Evolutionary conservation across 2,113 vertebrate species (phyloP), one percentile per base, ranked within the genome.

Genomic region (Thomomys bottae): DNA sequence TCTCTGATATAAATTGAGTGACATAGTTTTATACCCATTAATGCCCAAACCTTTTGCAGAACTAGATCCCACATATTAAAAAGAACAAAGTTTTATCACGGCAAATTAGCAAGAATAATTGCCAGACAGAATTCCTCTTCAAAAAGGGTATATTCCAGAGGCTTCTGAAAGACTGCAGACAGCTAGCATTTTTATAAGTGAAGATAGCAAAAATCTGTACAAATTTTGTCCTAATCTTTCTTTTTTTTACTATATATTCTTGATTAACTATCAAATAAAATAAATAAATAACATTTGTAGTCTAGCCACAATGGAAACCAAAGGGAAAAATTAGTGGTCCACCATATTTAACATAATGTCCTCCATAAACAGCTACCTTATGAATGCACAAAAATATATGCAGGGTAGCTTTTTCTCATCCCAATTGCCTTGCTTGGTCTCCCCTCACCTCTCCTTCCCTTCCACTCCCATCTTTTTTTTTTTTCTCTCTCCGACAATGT

Each of bases 1-100:
- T 96, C 90, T 93, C 87, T 79, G 80, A 86, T 95, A 95, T 84
- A 95, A 97, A 95, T 93, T 93, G 77, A 95, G 91, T 72, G 70
- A 87, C 86, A 38, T 0, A 92, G 54, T 82, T 97, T 94, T 84
- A 95, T 2, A 90, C 81, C 77, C 28, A 83, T 94, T 81, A 94
- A 67, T 88, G 87, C 75, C 26, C 85, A 95, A 88, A 40, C 6
- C 24, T 96, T 95, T 94, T 8, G 1, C 84, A 87, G 73, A 88
- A 94, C 81, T 14, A 90, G 86, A 95, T 84, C 32, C 49, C 90
- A 72, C 15, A 42, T 84, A 91, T 12, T 90, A 34, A 54, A 79
- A 15, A 40, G 80, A 83, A 34, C 75, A 90, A 93, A 93, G 20
- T 87, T 70, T 79, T 57, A 42, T 12, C 78, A 30, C 32, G 45